Base-by-base conservation (phyloP, 2,797 vertebrate species). In the Poecilia wingei region DNA sequence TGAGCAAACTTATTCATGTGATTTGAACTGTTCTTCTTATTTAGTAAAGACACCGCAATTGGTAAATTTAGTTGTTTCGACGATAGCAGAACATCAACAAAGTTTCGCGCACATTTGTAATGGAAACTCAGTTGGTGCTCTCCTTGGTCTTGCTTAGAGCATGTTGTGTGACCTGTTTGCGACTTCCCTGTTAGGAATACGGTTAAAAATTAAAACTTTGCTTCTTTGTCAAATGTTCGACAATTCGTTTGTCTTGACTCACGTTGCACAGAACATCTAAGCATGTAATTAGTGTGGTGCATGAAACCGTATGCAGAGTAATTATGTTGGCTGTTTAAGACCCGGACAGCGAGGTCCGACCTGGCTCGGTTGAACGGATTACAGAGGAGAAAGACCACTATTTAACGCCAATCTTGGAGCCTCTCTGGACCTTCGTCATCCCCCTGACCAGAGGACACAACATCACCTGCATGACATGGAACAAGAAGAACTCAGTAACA, bases 381-480 rank as follows among this genome's bases (percentile, higher is more conserved):
- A 61, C 59, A 36, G 86, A 81, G 75, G 10, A 16, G 75, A 18
- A 18, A 78, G 71, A 86, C 74, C 74, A 77, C 55, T 43, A 82
- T 66, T 43, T 80, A n/a, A 86, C 84, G 2, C 96, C 97, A 68
- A 90, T 88, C 20, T 45, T 98, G 91, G 94, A 97, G 46, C 53
- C 13, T 75, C 96, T 98, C 53, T 99, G 97, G 97, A 84, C 93
- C 0, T 98, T 97, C 51, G 84, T 61, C 0, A 98, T 96, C 83
- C 90, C 96, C 47, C 86, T 97, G 77, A 98, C 96, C 4, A 89
- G 68, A 1, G 95, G 95, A 0, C 91, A 86, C 74, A 95, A 86
- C 0, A 94, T 98, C 76, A 98, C 94, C 95, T 92, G 96, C 82
- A 96, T 97, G 94, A 84, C 96, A 61, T 97, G 96, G 96, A 98